Conservation (phyloP, 2,888 invertebrate species). For the Cheiracanthium punctorium region DNA sequence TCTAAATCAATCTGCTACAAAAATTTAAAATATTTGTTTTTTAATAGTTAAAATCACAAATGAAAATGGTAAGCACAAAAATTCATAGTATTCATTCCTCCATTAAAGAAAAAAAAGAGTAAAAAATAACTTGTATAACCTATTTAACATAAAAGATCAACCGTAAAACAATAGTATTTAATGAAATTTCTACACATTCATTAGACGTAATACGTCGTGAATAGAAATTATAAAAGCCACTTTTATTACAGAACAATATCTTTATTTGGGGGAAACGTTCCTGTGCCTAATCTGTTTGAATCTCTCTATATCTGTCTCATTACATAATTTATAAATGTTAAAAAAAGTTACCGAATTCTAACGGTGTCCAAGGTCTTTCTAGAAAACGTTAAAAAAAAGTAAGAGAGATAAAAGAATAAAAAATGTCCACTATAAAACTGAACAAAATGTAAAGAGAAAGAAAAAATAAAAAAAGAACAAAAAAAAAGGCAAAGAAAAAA, state of each 20-base stretch:
- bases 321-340: constrained; percentile 8
- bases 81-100: no score
- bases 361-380: background rate
- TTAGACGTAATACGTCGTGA: no score
- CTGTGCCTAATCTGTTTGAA: background rate
- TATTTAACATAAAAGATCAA: no score
- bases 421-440: background rate
- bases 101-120: no score
- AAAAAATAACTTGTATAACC: no score
- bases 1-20: no score
- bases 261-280: background rate
- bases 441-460: background rate
- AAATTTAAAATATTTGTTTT: no score
- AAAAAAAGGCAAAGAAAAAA: background rate
- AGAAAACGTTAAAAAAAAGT: background rate
- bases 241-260: background rate
- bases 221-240: background rate
- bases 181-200: no score
- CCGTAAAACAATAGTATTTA: no score
- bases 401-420: background rate
- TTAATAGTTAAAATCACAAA: no score
- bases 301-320: background rate
- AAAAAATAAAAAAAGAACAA: background rate
- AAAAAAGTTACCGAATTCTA: background rate
- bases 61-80: no score